These are phyloP conservation scores for Dermolepida albohirtum DNA, from an alignment of 2,888 invertebrate species.

Conservation along the genomic window DNA sequence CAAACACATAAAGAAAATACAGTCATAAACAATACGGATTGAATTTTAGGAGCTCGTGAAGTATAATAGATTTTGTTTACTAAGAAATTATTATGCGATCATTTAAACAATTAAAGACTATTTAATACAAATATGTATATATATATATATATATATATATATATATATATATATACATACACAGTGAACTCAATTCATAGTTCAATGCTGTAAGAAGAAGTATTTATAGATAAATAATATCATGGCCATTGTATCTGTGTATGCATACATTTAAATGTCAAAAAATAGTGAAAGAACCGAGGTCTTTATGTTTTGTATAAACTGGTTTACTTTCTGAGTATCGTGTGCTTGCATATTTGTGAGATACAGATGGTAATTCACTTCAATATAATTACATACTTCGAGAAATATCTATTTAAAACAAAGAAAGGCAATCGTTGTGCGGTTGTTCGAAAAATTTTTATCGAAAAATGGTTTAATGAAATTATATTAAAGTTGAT, in stretches of 20 bases:
- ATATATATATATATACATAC: no score
- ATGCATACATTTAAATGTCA: slow-evolving; percentile 16
- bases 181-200: slow-evolving; percentile 6
- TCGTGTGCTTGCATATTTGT: slow-evolving; percentile 1
- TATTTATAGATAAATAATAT: slow-evolving; percentile 23
- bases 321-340: slow-evolving; percentile 6
- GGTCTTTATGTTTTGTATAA: slow-evolving; percentile 17
- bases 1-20: no score
- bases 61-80: slow-evolving; percentile 19
- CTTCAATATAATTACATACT: no score
- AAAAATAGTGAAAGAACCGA: slow-evolving; percentile 20
- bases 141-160: no score
- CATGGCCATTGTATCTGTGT: slow-evolving; percentile 6
- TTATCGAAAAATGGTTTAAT: no score
- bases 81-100: background rate
- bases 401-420: background rate
- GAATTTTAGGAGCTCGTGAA: no score
- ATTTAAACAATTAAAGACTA: slow-evolving; percentile 23
- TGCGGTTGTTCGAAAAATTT: no score
- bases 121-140: slow-evolving; percentile 3
- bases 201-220: slow-evolving; percentile 16
- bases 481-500: no score
- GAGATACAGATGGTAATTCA: slow-evolving; percentile 4
- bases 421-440: slow-evolving; percentile 4
- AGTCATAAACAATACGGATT: no score